Base-by-base conservation (phyloP, 2,113 vertebrate species). In the Corydoras sp. region DNA sequence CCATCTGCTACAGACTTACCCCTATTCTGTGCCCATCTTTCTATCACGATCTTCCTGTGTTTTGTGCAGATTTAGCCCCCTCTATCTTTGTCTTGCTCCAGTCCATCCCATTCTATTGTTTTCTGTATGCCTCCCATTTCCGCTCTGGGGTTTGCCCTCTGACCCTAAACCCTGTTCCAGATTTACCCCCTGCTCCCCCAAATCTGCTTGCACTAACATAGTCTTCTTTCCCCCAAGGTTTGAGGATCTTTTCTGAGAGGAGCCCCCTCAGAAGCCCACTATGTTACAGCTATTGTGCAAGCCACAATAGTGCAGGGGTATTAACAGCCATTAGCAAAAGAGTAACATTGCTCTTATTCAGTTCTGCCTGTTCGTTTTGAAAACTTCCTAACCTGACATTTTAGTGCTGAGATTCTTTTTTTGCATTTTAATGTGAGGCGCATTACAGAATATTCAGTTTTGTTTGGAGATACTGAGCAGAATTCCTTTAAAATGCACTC, bases 11-110 rank as follows among this genome's bases (percentile, higher is more conserved):
- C 80, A 65, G 73, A 70, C 69, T 76, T 79, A 53, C 79, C 78
- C 84, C 82, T 82, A 82, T 85, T 81, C 83, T 67, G 59, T 75
- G 75, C 80, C 83, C 84, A 84, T 86, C 85, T 89, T 86, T 86
- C 85, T 83, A 77, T 85, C 79, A 4, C 7, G 35, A 85, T 85
- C 87, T 88, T 89, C 88, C 86, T 90, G 88, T 88, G 87, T 89
- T 90, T 89, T 88, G 87, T 88, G 81, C 78, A 30, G 58, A 73
- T 76, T 77, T 78, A 53, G 56, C 62, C 58, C 73, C 76, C 83
- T 84, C 74, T 77, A 83, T 85, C 83, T 85, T 85, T 85, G 83
- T 87, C 81, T 80, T 82, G 65, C 58, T 79, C 76, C 60, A 48
- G 87, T 79, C 72, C 86, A 64, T 60, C 85, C 87, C 81, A 65